phyloP scores from a whole-genome alignment of 2,888 invertebrate species.

The Cheiracanthium punctorium region DNA sequence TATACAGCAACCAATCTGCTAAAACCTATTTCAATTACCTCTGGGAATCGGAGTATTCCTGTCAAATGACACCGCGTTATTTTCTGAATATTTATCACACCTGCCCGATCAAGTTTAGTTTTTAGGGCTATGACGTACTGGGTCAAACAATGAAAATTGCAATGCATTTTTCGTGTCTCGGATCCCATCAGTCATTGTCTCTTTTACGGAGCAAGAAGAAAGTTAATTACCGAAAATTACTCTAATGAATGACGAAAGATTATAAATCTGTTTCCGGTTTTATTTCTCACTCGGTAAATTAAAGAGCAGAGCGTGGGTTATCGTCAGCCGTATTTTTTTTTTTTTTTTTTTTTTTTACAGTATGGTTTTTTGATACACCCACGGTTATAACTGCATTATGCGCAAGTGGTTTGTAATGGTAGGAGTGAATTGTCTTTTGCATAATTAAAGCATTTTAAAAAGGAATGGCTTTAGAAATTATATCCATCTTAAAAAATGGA shows the following conservation, averaged over 20 bases:
- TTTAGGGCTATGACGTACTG: background rate
- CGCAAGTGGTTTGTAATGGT: background rate
- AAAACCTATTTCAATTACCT: slow-evolving; percentile 1
- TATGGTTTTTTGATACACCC: background rate
- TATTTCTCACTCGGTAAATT: background rate
- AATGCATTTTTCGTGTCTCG: background rate
- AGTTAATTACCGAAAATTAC: slow-evolving; percentile 13
- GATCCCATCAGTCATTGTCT: background rate
- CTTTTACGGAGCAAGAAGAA: background rate
- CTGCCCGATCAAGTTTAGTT: background rate
- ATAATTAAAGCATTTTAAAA: too few species aligned
- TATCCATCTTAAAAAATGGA: too few species aligned
- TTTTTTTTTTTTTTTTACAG: too few species aligned
- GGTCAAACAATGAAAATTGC: background rate
- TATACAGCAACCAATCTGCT: background rate
- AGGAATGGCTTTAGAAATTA: too few species aligned
- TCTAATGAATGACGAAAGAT: slow-evolving; percentile 7
- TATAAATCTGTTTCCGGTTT: background rate
- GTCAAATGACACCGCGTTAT: background rate
- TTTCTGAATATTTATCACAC: background rate
- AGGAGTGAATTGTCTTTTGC: background rate
- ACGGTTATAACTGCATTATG: background rate
- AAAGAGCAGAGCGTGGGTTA: background rate
- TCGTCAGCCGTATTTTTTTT: too few species aligned
- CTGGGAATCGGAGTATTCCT: background rate